Conservation (phyloP, 2,888 invertebrate genomes). For the Xestia ashworthii region DNA sequence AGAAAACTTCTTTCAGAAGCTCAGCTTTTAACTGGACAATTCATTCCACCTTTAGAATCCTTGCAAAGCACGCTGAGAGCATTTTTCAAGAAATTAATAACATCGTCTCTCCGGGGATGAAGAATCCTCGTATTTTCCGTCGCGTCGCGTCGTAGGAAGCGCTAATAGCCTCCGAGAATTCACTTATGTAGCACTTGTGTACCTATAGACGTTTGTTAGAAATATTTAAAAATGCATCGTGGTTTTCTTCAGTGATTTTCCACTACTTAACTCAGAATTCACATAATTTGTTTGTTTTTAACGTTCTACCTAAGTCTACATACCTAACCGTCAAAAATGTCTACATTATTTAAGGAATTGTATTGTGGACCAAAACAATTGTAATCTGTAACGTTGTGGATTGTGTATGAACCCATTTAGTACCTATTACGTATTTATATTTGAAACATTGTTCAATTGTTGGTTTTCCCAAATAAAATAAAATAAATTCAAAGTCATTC, state of each 20-base stretch:
- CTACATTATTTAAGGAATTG: neutral
- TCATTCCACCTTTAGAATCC: conserved; percentile 18
- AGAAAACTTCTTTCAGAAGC: conserved; percentile 4
- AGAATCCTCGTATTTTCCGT: conserved; percentile 34
- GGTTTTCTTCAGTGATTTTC: neutral
- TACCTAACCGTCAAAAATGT: neutral
- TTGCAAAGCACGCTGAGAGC: conserved; percentile 7
- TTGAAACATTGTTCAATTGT: too few species aligned
- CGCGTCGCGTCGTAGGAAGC: neutral
- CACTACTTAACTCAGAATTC: neutral
- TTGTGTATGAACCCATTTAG: too few species aligned
- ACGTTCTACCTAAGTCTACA: neutral
- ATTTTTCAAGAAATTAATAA: conserved; percentile 43
- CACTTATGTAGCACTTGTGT: neutral
- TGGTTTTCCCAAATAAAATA: too few species aligned
- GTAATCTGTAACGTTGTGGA: too few species aligned
- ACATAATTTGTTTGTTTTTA: neutral
- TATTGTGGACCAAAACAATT: too few species aligned
- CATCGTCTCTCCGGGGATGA: neutral
- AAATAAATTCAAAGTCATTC: too few species aligned
- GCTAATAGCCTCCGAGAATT: conserved; percentile 10
- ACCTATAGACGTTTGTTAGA: neutral
- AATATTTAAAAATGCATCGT: conserved; percentile 1
- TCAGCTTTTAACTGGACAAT: conserved; percentile 8
- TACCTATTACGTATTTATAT: too few species aligned